Conservation (phyloP, 2,888 invertebrate species). For the Drosophila nigricruria region DNA sequence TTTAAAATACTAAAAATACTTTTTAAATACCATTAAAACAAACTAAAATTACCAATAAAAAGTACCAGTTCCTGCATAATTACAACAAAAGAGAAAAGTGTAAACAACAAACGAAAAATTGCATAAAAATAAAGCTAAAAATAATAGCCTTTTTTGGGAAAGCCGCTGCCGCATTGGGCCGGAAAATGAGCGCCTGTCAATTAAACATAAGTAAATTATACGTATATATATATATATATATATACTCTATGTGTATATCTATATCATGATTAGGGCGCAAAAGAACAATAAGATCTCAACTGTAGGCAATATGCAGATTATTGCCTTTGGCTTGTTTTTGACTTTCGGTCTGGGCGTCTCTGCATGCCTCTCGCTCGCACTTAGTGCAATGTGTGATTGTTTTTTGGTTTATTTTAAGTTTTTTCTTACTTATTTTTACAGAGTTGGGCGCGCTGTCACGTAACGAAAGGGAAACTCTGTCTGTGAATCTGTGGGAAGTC, state of each 20-base stretch:
- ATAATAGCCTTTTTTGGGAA: conserved; percentile 56
- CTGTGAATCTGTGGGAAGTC: conserved; percentile 72
- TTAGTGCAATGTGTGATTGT: conserved; percentile 59
- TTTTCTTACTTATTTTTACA: conserved; percentile 13
- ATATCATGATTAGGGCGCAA: conserved; percentile 54
- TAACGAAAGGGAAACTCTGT: conserved; percentile 74
- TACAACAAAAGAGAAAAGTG: conserved; percentile 63
- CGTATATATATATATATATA: background rate
- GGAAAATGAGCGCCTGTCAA: conserved; percentile 75
- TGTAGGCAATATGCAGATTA: conserved; percentile 69
- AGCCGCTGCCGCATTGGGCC: conserved; percentile 59
- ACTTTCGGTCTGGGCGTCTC: conserved; percentile 36
- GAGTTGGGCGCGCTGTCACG: conserved; percentile 72
- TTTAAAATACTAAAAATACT: conserved; percentile 27
- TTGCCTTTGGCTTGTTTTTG: conserved; percentile 23
- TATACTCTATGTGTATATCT: background rate
- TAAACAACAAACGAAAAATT: conserved; percentile 47
- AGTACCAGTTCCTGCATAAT: conserved; percentile 70
- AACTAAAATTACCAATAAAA: conserved; percentile 35
- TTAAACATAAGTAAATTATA: conserved; percentile 40
- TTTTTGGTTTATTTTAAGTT: conserved; percentile 11
- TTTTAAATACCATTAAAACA: too few relatives aligned
- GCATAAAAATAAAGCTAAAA: conserved; percentile 34
- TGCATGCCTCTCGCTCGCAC: conserved; percentile 24
- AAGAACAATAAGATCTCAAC: conserved; percentile 73